Evolutionary conservation across 2,797 vertebrate genomes (phyloP), one percentile per base, ranked within the genome.

Genomic region (Zalophus californianus): DNA sequence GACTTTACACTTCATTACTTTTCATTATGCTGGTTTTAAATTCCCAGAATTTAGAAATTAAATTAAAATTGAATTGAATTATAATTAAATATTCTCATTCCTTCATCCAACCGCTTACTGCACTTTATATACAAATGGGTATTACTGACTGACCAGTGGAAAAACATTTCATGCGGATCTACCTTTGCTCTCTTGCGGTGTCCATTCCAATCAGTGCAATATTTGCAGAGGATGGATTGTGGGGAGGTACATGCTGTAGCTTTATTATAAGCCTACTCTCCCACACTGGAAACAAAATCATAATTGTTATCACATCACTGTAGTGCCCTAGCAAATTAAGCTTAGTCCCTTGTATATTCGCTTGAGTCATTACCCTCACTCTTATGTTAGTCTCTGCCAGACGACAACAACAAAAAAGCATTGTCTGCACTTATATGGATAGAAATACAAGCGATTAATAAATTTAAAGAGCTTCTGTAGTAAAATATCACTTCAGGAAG

Each of bases 401-500:
- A 97, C 44, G 92, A 96, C 38, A 93, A 86, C 48, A 91, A 85
- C 60, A 66, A 90, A 80, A 95, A 86, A 89, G 77, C 1, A 58
- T 66, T 87, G 50, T 78, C 82, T 96, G 41, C 60, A 44, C 70
- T 90, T 88, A 56, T 50, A 83, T 38, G 27, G 48, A n/a, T 62
- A 95, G 94, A 90, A 93, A 93, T 52, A 68, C 27, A 50, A 56
- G 44, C 3, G 7, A 82, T 80, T 89, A 91, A 54, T 90, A 95
- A 70, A 79, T 68, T 72, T 75, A 94, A 95, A 92, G 77, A 97
- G 54, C 20, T 90, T 32, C 32, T 48, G 10, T 5, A 44, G 20
- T 90, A 54, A 35, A 68, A 18, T 62, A 78, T 72, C 66, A 88
- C 48, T 70, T 68, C 21, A 94, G 85, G 77, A 96, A 95, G 94